A percentile compares a stretch with the other conserved stretches of the same genome.
Evolutionary conservation across 2,113 vertebrate genomes (phyloP).

Genomic region (Bolborhynchus lineola): DNA sequence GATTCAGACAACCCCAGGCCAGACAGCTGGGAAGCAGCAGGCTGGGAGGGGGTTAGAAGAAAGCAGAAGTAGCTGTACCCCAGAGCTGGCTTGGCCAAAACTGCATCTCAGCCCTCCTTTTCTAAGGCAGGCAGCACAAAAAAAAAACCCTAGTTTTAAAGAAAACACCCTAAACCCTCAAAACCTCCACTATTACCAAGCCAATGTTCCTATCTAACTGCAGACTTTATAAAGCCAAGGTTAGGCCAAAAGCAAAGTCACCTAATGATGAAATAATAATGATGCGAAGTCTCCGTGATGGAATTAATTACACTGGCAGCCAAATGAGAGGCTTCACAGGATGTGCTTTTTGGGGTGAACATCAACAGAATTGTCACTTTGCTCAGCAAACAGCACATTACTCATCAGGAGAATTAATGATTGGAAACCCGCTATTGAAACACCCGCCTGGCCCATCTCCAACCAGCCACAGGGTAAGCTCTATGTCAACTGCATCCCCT

Average conservation of each 20-base stretch:
- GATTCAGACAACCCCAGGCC: not conserved
- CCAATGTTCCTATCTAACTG: not conserved
- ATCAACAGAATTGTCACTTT: not conserved
- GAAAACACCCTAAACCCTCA: accelerated
- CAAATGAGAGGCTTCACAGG: accelerated
- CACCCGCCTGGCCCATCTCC: not conserved
- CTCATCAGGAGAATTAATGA: not conserved
- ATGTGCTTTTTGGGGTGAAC: not conserved
- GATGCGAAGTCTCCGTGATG: not conserved
- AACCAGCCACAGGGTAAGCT: not conserved
- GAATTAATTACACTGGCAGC: not conserved
- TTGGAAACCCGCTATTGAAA: not conserved
- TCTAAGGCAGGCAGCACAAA: not conserved
- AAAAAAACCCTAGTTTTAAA: not conserved
- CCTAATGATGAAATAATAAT: not conserved
- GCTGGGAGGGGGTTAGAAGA: not conserved
- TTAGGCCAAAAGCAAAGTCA: not conserved
- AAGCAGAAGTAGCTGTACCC: not conserved
- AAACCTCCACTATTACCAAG: not conserved
- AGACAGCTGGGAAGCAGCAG: not conserved
- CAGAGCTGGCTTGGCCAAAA: not conserved
- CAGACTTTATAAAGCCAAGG: not conserved
- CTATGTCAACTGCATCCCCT: not conserved
- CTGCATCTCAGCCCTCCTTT: not conserved
- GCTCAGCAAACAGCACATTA: not conserved